A percentile compares a stretch with the other conserved stretches of the same genome.
phyloP scores from a whole-genome alignment of 2,888 invertebrate genomes.

The Cyclophora albipunctata region DNA sequence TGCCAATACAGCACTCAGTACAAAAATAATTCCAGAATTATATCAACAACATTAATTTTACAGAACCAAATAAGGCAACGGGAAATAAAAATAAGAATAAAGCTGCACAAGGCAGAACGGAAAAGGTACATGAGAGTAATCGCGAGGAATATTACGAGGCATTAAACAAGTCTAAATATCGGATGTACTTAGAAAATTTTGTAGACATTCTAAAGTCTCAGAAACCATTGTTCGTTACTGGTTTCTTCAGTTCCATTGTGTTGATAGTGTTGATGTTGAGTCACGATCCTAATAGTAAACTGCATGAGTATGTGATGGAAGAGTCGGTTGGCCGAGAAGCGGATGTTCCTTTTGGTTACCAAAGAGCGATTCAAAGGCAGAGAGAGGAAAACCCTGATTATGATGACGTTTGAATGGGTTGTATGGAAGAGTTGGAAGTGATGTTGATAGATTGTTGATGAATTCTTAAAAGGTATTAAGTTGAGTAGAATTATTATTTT shows the following conservation, averaged over 20 bases:
- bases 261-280: slow-evolving; percentile 14
- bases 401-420: slow-evolving; percentile 45
- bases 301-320: slow-evolving; percentile 25
- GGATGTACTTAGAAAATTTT: slow-evolving; percentile 50
- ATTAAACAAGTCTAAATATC: slow-evolving; percentile 30
- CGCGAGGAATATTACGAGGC: slow-evolving; percentile 40
- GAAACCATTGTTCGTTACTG: slow-evolving; percentile 32
- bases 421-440: background rate
- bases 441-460: too few species aligned
- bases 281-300: slow-evolving; percentile 31
- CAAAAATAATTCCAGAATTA: slow-evolving; percentile 2
- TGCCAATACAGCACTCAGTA: background rate
- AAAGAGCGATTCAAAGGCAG: slow-evolving; percentile 33
- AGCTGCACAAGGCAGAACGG: slow-evolving; percentile 24
- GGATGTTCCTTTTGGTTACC: slow-evolving; percentile 48
- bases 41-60: slow-evolving; percentile 47
- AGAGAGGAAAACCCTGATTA: slow-evolving; percentile 47
- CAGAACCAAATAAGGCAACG: slow-evolving; percentile 50
- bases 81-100: slow-evolving; percentile 3
- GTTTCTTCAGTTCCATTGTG: slow-evolving; percentile 38
- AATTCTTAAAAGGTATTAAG: too few species aligned
- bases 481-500: too few species aligned
- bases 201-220: slow-evolving; percentile 40
- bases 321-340: slow-evolving; percentile 17
- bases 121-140: slow-evolving; percentile 52